Evolutionary conservation across 2,888 invertebrate genomes (phyloP).

Genomic region (Eupithecia subfuscata): DNA sequence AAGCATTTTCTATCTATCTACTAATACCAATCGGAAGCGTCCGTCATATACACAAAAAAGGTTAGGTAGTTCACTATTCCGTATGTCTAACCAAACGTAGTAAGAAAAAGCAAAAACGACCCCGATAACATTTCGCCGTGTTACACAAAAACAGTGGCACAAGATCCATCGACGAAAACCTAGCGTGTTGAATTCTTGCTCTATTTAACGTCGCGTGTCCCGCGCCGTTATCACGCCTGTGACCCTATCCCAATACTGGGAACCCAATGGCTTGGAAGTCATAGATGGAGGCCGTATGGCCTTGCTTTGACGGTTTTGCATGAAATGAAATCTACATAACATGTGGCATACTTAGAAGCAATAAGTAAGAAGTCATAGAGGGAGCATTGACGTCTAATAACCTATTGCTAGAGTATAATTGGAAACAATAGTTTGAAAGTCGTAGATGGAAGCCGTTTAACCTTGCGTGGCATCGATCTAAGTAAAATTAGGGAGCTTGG

Average conservation of each 20-base stretch:
- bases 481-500: no score
- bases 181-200: conserved; percentile 50
- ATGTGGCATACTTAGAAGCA: not conserved
- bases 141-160: conserved; percentile 33
- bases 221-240: conserved; percentile 61
- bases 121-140: not conserved
- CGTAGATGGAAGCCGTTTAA: not conserved
- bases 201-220: conserved; percentile 55
- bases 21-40: no score
- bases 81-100: not conserved
- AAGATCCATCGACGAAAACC: conserved; percentile 38
- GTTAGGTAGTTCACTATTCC: not conserved
- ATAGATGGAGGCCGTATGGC: conserved; percentile 21
- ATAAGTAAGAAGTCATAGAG: not conserved
- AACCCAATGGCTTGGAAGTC: conserved; percentile 22
- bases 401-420: no score
- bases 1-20: no score
- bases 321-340: not conserved
- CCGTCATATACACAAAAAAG: no score
- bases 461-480: not conserved
- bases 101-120: conserved; percentile 2
- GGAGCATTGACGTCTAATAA: no score
- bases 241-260: conserved; percentile 61
- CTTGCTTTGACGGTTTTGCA: not conserved
- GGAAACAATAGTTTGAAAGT: no score